These are phyloP conservation scores for Cephalopachus bancanus DNA, from an alignment of 2,797 vertebrate species.

Conservation along the genomic window DNA sequence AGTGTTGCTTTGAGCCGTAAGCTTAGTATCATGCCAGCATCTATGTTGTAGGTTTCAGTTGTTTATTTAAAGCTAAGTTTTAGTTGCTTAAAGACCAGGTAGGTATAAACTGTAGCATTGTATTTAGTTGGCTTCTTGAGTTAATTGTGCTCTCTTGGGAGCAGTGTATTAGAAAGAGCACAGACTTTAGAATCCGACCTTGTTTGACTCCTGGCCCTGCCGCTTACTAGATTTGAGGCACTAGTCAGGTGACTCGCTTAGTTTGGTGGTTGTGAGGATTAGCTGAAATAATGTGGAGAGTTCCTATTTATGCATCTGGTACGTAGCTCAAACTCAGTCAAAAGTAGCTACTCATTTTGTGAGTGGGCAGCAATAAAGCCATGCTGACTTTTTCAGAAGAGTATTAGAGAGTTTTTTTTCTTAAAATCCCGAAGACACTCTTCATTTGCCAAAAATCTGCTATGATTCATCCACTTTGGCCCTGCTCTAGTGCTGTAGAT, in stretches of 20 bases:
- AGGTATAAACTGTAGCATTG: neutral
- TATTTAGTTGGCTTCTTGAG: neutral
- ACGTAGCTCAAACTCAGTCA: neutral
- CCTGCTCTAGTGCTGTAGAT: neutral
- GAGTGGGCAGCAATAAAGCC: neutral
- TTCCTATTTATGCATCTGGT: neutral
- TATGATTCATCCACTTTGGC: neutral
- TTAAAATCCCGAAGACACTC: neutral
- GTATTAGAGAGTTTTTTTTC: neutral
- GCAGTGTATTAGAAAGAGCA: neutral
- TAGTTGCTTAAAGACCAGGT: neutral
- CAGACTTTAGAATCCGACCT: neutral
- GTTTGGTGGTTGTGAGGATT: neutral
- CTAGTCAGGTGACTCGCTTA: neutral
- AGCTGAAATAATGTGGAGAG: neutral
- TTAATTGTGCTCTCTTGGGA: neutral
- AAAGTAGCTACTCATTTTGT: neutral
- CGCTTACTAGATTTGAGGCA: neutral
- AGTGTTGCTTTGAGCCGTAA: neutral
- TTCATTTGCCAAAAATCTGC: neutral
- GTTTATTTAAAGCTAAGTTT: conserved; percentile 19
- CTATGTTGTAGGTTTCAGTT: neutral
- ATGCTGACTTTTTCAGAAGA: neutral
- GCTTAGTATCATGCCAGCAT: neutral
- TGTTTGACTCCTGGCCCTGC: neutral